Percentiles rank a stretch among this genome's conserved stretches.
Evolutionary conservation across 2,113 vertebrate genomes (phyloP).

Genomic region (Alexandromys fortis): DNA sequence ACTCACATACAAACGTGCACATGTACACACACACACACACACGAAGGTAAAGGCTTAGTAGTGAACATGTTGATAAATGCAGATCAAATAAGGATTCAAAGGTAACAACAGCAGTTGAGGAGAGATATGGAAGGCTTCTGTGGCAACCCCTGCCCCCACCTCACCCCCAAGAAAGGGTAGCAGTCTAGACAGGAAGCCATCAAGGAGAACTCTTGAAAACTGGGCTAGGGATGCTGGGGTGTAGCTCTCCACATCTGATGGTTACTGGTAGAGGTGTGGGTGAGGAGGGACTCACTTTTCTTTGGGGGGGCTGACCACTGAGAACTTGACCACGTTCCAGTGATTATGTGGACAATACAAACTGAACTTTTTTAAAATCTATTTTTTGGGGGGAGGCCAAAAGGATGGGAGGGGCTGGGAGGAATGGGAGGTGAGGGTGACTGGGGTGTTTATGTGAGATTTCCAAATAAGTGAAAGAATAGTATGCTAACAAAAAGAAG

Average conservation of each 20-base stretch:
- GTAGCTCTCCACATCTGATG: neutral
- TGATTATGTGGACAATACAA: neutral
- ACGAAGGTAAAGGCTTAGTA: neutral
- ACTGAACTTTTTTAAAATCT: neutral
- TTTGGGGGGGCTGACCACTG: neutral
- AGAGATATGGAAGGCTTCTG: neutral
- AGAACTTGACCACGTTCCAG: neutral
- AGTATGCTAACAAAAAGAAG: neutral
- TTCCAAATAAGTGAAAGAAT: neutral
- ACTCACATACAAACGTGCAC: neutral
- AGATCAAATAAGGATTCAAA: constrained; percentile 2
- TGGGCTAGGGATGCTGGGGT: neutral
- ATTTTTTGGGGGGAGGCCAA: neutral
- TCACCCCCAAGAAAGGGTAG: neutral
- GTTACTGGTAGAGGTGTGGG: neutral
- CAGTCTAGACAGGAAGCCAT: neutral
- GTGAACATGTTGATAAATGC: neutral
- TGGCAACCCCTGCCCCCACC: neutral
- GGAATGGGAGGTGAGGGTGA: neutral
- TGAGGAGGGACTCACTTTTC: neutral
- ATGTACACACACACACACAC: neutral
- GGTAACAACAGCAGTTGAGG: neutral
- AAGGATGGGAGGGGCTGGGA: neutral
- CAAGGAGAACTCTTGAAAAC: neutral
- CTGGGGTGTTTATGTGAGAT: neutral